These are phyloP conservation scores for Paedocypris micromegethes DNA, from an alignment of 2,797 vertebrate genomes.

Conservation along the genomic window DNA sequence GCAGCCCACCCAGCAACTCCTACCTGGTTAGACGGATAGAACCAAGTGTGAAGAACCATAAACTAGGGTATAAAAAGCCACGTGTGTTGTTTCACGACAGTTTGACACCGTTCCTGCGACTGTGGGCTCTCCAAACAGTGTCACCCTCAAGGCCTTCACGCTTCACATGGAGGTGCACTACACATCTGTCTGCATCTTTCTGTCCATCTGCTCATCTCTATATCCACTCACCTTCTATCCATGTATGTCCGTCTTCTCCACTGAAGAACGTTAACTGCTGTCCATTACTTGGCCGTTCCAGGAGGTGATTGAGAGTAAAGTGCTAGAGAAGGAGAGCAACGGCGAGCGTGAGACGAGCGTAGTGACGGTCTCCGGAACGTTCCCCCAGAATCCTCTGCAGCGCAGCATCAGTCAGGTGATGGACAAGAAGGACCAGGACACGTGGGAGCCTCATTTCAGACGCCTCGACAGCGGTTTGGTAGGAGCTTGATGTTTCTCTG, in stretches of 20 bases:
- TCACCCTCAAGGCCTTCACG: constrained; percentile 91
- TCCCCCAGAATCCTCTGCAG: constrained; percentile 67
- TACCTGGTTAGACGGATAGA: constrained; percentile 69
- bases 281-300: constrained; percentile 48
- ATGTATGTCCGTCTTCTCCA: too few relatives aligned
- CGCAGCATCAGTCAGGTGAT: constrained; percentile 88
- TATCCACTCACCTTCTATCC: too few relatives aligned
- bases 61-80: neutral
- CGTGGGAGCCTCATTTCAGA: constrained; percentile 80
- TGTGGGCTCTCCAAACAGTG: constrained; percentile 77
- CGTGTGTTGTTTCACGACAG: constrained; percentile 56
- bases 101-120: constrained; percentile 87
- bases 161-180: constrained; percentile 80
- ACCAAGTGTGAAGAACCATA: too few relatives aligned
- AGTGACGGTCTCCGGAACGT: constrained; percentile 50
- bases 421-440: constrained; percentile 69
- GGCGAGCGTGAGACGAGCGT: constrained; percentile 59
- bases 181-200: too few relatives aligned
- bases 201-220: too few relatives aligned
- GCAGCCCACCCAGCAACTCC: constrained; percentile 75
- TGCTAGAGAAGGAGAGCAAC: constrained; percentile 52
- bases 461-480: constrained; percentile 86
- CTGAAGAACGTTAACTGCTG: too few relatives aligned
- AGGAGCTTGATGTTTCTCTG: constrained; percentile 51
- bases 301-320: constrained; percentile 78